These are phyloP conservation scores for Neotoxoptera formosana DNA, from an alignment of 1,140 invertebrate genomes.

Conservation along the genomic window DNA sequence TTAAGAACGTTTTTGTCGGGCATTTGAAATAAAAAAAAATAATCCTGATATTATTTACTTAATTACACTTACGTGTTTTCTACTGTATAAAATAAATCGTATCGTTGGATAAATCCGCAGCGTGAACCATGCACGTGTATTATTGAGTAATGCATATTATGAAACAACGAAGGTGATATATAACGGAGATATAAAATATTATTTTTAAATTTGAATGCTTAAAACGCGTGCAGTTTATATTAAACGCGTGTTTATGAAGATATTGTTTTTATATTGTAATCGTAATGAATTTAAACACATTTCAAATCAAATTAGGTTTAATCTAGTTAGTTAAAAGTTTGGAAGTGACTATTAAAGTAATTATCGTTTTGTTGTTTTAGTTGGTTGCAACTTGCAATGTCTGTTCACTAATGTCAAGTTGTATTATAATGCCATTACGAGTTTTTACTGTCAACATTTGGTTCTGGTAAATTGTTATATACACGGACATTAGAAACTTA, in stretches of 20 bases:
- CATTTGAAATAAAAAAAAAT: background rate
- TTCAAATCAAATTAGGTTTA: conserved; percentile 30
- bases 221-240: background rate
- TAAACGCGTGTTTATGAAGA: background rate
- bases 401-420: conserved; percentile 31
- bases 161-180: background rate
- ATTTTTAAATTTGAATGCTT: background rate
- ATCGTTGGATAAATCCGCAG: background rate
- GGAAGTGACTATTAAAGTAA: conserved; percentile 38
- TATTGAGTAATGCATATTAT: background rate
- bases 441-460: conserved; percentile 17
- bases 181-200: background rate
- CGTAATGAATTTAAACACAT: conserved; percentile 2
- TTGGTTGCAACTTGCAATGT: conserved; percentile 1
- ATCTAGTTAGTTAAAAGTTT: conserved; percentile 37
- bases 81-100: background rate
- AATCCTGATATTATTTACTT: background rate
- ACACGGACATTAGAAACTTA: background rate
- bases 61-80: background rate
- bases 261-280: background rate
- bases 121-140: background rate
- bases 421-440: conserved; percentile 19
- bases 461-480: background rate
- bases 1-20: background rate
- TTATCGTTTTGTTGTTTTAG: conserved; percentile 31